These are phyloP conservation scores for Mus pahari DNA, from an alignment of 2,113 vertebrate species.

Conservation along the genomic window DNA sequence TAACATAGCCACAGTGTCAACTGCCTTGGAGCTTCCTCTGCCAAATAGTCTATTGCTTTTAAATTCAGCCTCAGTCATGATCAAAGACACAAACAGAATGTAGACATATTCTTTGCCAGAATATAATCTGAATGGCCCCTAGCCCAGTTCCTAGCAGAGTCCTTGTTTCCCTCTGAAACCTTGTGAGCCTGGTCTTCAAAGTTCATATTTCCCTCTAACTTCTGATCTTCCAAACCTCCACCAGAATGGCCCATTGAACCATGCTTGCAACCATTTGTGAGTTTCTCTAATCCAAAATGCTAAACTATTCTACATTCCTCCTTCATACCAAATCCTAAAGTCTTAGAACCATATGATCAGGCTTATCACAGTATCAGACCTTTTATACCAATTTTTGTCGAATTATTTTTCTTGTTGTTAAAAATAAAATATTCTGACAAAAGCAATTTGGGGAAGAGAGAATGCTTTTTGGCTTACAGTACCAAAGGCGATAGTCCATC, in stretches of 20 bases:
- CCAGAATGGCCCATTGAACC: neutral
- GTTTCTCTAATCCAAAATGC: neutral
- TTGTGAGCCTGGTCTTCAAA: neutral
- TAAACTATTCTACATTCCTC: neutral
- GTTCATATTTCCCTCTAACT: neutral
- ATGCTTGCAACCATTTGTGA: neutral
- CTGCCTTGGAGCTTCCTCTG: neutral
- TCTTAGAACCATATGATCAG: neutral
- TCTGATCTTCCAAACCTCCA: neutral
- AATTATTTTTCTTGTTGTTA: neutral
- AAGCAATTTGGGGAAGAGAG: neutral
- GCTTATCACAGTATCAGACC: neutral
- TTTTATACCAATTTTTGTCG: neutral
- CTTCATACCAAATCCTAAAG: neutral
- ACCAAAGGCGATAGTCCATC: neutral
- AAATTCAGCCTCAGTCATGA: neutral
- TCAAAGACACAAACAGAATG: neutral
- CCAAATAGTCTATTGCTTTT: neutral
- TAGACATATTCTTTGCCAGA: neutral
- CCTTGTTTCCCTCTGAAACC: neutral
- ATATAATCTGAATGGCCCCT: neutral
- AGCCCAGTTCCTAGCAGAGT: neutral
- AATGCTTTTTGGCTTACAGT: neutral
- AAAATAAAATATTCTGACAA: neutral
- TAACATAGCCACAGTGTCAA: neutral